Percentiles rank a stretch among this genome's conserved stretches.
These are phyloP conservation scores for Coelopa pilipes DNA, from an alignment of 2,888 invertebrate species.

Conservation along the genomic window DNA sequence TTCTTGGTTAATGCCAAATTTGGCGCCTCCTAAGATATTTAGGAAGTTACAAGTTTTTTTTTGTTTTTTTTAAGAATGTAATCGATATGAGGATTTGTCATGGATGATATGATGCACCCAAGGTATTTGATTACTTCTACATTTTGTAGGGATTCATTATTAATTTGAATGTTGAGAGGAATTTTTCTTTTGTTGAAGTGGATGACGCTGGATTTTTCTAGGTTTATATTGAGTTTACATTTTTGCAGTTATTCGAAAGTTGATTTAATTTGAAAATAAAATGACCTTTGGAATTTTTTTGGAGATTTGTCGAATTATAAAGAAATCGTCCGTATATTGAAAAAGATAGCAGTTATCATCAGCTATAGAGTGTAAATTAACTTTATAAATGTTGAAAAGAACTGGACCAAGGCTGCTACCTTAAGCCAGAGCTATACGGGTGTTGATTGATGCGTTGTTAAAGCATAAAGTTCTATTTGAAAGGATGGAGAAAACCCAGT, in stretches of 20 bases:
- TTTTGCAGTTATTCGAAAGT: background rate
- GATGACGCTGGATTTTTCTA: background rate
- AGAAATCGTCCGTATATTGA: constrained; percentile 31
- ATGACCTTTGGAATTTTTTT: background rate
- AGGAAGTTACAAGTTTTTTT: background rate
- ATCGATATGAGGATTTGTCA: background rate
- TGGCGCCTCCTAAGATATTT: background rate
- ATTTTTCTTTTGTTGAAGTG: constrained; percentile 5
- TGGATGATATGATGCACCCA: background rate
- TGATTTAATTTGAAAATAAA: background rate
- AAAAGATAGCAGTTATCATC: background rate
- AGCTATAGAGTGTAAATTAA: background rate
- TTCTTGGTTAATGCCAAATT: background rate
- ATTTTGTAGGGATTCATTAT: background rate
- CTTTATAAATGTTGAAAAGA: no score
- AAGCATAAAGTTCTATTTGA: background rate
- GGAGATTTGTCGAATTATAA: constrained; percentile 4
- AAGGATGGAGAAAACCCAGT: constrained; percentile 14
- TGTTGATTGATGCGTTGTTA: background rate
- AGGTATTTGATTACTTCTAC: background rate
- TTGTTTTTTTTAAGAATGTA: background rate
- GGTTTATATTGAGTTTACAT: constrained; percentile 11
- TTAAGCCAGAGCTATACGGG: background rate
- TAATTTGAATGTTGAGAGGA: background rate
- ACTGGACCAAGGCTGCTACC: constrained; percentile 24